Evolutionary conservation across 2,113 vertebrate species (phyloP).

Genomic region (Axis porcinus): DNA sequence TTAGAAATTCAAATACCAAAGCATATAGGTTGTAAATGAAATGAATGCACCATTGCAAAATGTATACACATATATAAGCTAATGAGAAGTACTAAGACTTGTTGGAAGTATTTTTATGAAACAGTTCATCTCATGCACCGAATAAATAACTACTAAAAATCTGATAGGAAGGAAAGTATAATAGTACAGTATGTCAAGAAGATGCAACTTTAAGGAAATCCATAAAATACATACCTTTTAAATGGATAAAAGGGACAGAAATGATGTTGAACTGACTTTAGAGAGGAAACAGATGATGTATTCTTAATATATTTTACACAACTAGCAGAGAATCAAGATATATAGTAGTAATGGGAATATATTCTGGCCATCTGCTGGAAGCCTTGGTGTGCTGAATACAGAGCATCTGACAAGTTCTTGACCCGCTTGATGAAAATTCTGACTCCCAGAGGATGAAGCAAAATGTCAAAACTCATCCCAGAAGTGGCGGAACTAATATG

Average conservation of each 20-base stretch:
- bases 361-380: slow-evolving; percentile 11
- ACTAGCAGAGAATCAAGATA: slow-evolving; percentile 15
- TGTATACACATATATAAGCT: background rate
- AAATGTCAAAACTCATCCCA: background rate
- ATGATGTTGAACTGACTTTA: background rate
- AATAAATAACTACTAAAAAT: background rate
- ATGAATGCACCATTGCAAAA: background rate
- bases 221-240: background rate
- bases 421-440: slow-evolving; percentile 11
- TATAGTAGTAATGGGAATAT: background rate
- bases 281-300: background rate
- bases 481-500: background rate
- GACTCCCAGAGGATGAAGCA: background rate
- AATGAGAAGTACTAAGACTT: background rate
- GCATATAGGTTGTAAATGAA: background rate
- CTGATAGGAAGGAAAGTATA: background rate
- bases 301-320: background rate
- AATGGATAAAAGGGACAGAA: background rate
- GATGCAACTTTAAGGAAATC: background rate
- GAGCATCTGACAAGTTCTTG: slow-evolving; percentile 1
- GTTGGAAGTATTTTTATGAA: background rate
- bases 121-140: background rate
- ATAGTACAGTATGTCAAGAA: background rate
- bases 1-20: background rate
- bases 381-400: background rate